Base-by-base conservation (phyloP, 2,888 invertebrate species). In the Trisateles emortualis region DNA sequence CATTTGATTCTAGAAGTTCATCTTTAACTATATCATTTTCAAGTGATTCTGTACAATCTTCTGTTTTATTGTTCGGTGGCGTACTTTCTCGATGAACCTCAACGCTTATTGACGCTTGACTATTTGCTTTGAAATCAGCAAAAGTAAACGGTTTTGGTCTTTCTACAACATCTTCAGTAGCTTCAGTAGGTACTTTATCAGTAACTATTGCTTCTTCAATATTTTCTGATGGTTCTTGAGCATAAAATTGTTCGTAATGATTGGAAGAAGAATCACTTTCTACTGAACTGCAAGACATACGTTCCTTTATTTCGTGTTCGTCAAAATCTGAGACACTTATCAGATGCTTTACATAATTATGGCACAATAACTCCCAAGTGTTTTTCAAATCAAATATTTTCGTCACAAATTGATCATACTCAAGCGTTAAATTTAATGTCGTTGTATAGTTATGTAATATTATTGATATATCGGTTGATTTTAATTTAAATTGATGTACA, bases 401-500 rank as follows among this genome's bases (percentile, higher is more conserved):
- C 3, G 92, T 89, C 0, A 95, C 89, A 74, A 94, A 94, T 65
- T 92, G 91, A 72, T 95, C 94, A 69, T 92, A 92, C 84, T 94
- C 90, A 1, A 92, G 68, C 0, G 88, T 94, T 52, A 89, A 87
- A 63, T 94, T 94, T 4, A 94, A 76, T 0, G 94, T 83, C 0
- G 93, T 90, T 46, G 94, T 94, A 16, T 94, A 94, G 55, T 82
- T 89, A 46, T 95, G 95, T 22, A 96, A 76, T 55, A 96, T 94
- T 52, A 95, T 94, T 42, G 95, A 94, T 50, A 96, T 84, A 63
- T 95, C 94, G 22, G 94, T 93, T 0, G 94, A 86, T 55, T 94
- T 94, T 65, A 96, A 85, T 72, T 94, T 93, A 64, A 95, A 95
- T 59, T 92, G 94, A 29, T 94, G 90, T 41, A 96, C 95, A 24